Conservation (phyloP, 2,888 invertebrate genomes). For the Xylocampa areola region DNA sequence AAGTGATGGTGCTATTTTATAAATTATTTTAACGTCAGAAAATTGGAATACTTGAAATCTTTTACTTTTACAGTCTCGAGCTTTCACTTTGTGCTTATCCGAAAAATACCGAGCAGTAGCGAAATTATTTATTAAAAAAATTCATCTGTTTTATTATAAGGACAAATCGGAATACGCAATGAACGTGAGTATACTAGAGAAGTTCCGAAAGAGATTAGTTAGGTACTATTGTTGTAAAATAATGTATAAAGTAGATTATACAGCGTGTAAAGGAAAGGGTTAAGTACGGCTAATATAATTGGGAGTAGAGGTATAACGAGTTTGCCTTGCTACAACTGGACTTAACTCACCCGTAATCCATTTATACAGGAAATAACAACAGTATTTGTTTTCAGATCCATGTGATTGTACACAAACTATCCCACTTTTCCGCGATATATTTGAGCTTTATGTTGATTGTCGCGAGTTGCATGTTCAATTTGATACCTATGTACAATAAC, state of each 20-base stretch:
- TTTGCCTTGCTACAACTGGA: too few species aligned
- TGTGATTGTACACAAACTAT: slow-evolving; percentile 53
- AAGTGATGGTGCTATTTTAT: slow-evolving; percentile 38
- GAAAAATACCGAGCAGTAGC: slow-evolving; percentile 42
- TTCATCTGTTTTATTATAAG: slow-evolving; percentile 51
- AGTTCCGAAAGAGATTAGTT: too few species aligned
- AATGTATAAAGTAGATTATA: too few species aligned
- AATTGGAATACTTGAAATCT: not conserved
- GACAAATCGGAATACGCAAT: slow-evolving; percentile 47
- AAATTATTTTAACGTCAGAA: too few species aligned
- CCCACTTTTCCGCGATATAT: slow-evolving; percentile 42
- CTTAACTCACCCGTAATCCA: not conserved
- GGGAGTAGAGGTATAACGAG: too few species aligned
- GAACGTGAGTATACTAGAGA: slow-evolving; percentile 41
- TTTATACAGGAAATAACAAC: not conserved
- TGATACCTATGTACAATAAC: slow-evolving; percentile 43
- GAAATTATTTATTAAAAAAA: slow-evolving; percentile 37
- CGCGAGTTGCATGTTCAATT: slow-evolving; percentile 33
- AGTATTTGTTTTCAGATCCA: slow-evolving; percentile 52
- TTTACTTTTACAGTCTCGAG: slow-evolving; percentile 35
- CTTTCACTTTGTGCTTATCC: slow-evolving; percentile 42
- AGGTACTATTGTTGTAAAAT: too few species aligned
- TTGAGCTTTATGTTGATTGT: slow-evolving; percentile 17
- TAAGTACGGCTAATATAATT: too few species aligned
- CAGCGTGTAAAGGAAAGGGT: too few species aligned